These are phyloP conservation scores for Phataginus tricuspis DNA, from an alignment of 2,797 vertebrate species.

Conservation along the genomic window DNA sequence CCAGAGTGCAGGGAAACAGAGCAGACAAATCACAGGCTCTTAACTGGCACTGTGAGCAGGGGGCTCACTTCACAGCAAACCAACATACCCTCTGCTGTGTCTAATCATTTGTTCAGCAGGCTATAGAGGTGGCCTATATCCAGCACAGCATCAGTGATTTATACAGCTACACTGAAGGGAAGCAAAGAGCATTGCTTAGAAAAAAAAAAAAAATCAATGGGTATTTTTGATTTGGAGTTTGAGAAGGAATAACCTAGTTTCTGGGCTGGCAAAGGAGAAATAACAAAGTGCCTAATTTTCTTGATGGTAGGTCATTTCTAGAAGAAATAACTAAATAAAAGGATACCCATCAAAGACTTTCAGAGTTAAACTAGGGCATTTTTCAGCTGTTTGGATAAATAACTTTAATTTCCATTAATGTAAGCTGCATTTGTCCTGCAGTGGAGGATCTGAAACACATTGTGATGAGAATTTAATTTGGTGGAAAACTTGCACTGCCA, in stretches of 20 bases:
- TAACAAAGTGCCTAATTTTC: conserved; percentile 74
- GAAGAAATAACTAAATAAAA: conserved; percentile 67
- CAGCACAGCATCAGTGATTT: not conserved
- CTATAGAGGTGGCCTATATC: not conserved
- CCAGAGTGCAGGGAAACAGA: not conserved
- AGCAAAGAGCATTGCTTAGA: conserved; percentile 59
- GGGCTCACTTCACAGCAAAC: conserved; percentile 13
- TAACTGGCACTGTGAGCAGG: not conserved
- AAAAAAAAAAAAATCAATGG: not conserved
- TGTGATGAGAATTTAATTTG: conserved; percentile 80
- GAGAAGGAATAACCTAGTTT: conserved; percentile 81
- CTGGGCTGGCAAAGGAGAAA: conserved; percentile 67
- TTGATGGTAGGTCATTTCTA: conserved; percentile 69
- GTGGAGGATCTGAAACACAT: conserved; percentile 72
- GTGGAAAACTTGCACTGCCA: conserved; percentile 66
- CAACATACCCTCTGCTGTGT: not conserved
- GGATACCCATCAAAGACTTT: conserved; percentile 60
- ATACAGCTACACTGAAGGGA: not conserved
- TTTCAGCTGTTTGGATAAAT: conserved; percentile 79
- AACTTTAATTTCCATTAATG: conserved; percentile 78
- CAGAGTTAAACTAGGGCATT: conserved; percentile 67
- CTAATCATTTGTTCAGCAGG: conserved; percentile 35
- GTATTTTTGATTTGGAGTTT: conserved; percentile 70
- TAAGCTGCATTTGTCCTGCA: conserved; percentile 65
- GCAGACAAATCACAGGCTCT: not conserved